phyloP scores from a whole-genome alignment of 2,888 invertebrate genomes.

The Zonitis immaculata region DNA sequence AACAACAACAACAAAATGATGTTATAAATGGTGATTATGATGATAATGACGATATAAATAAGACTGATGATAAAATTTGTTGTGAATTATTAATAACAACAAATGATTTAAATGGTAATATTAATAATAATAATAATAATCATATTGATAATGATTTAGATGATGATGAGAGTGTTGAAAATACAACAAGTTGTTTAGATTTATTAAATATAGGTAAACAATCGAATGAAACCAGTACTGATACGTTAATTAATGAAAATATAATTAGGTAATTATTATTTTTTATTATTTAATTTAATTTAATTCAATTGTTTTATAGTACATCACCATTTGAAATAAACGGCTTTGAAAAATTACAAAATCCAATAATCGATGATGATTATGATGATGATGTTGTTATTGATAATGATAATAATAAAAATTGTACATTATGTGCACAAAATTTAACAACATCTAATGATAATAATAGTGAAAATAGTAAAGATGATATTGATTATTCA shows the following conservation, averaged over 20 bases:
- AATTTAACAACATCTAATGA: slow-evolving; percentile 7
- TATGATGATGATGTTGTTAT: slow-evolving; percentile 13
- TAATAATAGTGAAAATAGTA: not conserved
- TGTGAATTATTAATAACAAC: slow-evolving; percentile 10
- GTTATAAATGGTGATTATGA: slow-evolving; percentile 36
- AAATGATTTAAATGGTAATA: slow-evolving; percentile 17
- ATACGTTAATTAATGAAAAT: slow-evolving; percentile 50
- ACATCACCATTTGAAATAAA: slow-evolving; percentile 41
- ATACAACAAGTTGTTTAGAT: slow-evolving; percentile 31
- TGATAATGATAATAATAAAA: slow-evolving; percentile 13
- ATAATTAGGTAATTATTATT: too few species aligned
- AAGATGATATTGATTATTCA: slow-evolving; percentile 7
- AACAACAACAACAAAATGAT: too few species aligned
- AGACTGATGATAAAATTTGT: slow-evolving; percentile 26
- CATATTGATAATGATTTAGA: slow-evolving; percentile 32
- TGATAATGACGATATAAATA: too few species aligned
- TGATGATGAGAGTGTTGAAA: slow-evolving; percentile 32
- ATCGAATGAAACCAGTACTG: slow-evolving; percentile 53
- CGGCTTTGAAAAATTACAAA: slow-evolving; percentile 42
- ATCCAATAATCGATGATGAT: slow-evolving; percentile 19
- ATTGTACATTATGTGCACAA: slow-evolving; percentile 19
- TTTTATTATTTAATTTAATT: too few species aligned
- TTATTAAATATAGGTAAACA: slow-evolving; percentile 23
- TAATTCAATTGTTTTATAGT: too few species aligned
- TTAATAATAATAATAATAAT: slow-evolving; percentile 23